These are phyloP conservation scores for Xiphophorus birchmanni DNA, from an alignment of 2,797 vertebrate species.

Conservation along the genomic window DNA sequence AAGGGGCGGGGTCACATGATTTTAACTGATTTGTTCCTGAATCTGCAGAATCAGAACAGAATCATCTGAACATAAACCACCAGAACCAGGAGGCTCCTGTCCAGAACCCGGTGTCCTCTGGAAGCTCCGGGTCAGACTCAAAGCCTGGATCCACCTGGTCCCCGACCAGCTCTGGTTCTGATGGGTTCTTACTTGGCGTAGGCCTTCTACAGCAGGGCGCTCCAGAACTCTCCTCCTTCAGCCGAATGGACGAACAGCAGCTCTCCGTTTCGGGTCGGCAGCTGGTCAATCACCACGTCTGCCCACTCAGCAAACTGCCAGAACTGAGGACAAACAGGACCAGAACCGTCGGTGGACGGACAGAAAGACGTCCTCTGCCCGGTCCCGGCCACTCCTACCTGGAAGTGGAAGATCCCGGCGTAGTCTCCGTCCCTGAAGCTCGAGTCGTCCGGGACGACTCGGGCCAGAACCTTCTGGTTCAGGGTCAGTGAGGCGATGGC, in stretches of 20 bases:
- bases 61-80: no score
- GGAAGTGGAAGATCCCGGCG: constrained; percentile 93
- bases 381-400: constrained; percentile 72
- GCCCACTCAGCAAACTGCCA: constrained; percentile 97
- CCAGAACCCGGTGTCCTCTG: neutral
- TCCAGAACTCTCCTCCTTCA: constrained; percentile 92
- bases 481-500: constrained; percentile 91
- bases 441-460: constrained; percentile 87
- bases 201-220: constrained; percentile 92
- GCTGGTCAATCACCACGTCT: constrained; percentile 90
- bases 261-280: constrained; percentile 87
- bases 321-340: constrained; percentile 77
- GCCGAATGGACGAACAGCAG: constrained; percentile 92
- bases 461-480: constrained; percentile 82
- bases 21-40: no score
- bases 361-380: neutral
- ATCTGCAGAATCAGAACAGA: no score
- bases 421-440: constrained; percentile 85
- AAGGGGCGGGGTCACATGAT: no score
- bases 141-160: no score
- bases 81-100: no score
- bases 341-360: neutral
- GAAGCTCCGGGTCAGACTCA: no score
- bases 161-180: neutral
- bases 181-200: constrained; percentile 90